phyloP scores from a whole-genome alignment of 2,113 vertebrate species.

The Poeciliopsis occidentalis region DNA sequence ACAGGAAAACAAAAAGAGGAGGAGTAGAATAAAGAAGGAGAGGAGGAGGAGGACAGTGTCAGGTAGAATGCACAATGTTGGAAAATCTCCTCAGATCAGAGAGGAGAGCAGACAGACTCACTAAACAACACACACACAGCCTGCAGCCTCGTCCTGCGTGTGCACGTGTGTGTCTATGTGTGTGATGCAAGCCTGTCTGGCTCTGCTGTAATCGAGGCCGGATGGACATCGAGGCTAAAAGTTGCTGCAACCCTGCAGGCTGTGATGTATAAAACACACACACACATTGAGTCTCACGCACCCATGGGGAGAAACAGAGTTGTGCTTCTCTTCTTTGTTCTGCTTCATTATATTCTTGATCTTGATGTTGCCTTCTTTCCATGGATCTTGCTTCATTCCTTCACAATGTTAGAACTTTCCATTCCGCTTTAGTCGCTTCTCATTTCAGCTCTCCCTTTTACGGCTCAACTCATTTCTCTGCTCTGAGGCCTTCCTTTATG shows the following conservation, averaged over 20 bases:
- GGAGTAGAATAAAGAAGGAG: constrained; percentile 9
- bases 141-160: constrained; percentile 22
- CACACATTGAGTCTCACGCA: constrained; percentile 20
- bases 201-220: constrained; percentile 67
- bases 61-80: constrained; percentile 52
- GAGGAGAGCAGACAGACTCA: constrained; percentile 43
- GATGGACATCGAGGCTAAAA: constrained; percentile 70
- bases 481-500: neutral
- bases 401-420: constrained; percentile 13
- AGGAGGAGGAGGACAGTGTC: constrained; percentile 8
- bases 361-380: constrained; percentile 30
- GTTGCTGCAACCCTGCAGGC: constrained; percentile 63
- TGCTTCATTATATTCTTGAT: constrained; percentile 53
- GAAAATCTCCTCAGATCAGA: constrained; percentile 50
- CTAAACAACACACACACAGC: constrained; percentile 35
- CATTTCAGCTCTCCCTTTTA: constrained; percentile 4
- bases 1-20: constrained; percentile 10
- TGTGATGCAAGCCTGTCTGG: constrained; percentile 64
- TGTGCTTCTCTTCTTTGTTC: constrained; percentile 44
- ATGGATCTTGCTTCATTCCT: constrained; percentile 34
- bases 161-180: constrained; percentile 31
- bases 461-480: neutral
- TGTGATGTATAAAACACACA: constrained; percentile 58
- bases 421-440: neutral
- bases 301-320: constrained; percentile 1